Evolutionary conservation across 2,888 invertebrate genomes (phyloP).

Genomic region (Trichacis sp.): DNA sequence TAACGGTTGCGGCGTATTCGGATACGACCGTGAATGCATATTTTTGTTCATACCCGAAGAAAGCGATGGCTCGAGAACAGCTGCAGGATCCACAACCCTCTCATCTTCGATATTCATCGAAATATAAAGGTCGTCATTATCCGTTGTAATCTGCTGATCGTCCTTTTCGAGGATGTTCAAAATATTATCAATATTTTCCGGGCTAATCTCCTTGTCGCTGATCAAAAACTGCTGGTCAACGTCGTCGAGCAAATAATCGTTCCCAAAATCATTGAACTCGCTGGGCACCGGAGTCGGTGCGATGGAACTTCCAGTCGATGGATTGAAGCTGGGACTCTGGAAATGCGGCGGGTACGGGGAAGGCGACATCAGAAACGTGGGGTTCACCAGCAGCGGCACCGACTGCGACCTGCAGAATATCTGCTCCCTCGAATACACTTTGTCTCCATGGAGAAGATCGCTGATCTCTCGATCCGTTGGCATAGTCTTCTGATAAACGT

Average conservation of each 20-base stretch:
- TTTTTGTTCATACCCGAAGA: constrained; percentile 54
- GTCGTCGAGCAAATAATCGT: constrained; percentile 64
- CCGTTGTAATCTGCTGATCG: constrained; percentile 50
- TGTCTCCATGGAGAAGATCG: constrained; percentile 74
- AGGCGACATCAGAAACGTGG: constrained; percentile 52
- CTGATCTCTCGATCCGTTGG: constrained; percentile 72
- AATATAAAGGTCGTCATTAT: constrained; percentile 48
- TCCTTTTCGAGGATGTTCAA: constrained; percentile 73
- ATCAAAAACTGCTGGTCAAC: constrained; percentile 62
- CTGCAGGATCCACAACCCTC: constrained; percentile 49
- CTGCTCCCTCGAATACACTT: constrained; percentile 64
- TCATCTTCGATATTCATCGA: constrained; percentile 53
- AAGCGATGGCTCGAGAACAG: constrained; percentile 52
- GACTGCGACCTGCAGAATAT: constrained; percentile 79
- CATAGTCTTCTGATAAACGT: constrained; percentile 53
- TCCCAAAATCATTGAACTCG: constrained; percentile 79
- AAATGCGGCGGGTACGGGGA: constrained; percentile 58
- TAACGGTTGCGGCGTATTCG: constrained; percentile 66
- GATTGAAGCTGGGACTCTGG: constrained; percentile 58
- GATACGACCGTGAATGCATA: constrained; percentile 66
- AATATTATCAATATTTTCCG: constrained; percentile 77
- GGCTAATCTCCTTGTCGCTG: constrained; percentile 65
- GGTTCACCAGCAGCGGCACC: constrained; percentile 76
- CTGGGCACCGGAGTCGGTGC: constrained; percentile 79
- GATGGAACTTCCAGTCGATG: constrained; percentile 75